Conservation (phyloP, 23 tunicate species). For the Botrylloides violaceus region DNA sequence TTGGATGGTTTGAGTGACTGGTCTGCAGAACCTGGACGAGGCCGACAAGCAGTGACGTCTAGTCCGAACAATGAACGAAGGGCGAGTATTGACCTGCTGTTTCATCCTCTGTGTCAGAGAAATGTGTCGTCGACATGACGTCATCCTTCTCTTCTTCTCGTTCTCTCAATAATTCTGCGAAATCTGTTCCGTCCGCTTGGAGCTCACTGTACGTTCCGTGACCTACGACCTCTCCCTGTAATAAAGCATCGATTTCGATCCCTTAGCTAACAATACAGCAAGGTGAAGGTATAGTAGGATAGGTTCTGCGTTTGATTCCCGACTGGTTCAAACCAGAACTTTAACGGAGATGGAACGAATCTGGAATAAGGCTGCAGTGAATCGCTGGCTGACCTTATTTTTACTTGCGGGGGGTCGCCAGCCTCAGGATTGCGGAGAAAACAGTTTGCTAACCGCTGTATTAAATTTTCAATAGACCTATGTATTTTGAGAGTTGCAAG, state of each 20-base stretch:
- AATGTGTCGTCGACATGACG: background rate
- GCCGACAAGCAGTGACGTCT: too few relatives aligned
- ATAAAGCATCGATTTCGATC: background rate
- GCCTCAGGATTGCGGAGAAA: too few relatives aligned
- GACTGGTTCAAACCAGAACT: too few relatives aligned
- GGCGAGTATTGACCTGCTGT: background rate
- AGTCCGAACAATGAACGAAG: too few relatives aligned
- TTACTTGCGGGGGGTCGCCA: too few relatives aligned
- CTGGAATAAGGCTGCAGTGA: too few relatives aligned
- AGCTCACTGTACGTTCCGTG: constrained; percentile 41
- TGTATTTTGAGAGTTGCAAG: too few relatives aligned
- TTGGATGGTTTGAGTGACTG: background rate
- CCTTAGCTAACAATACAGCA: background rate
- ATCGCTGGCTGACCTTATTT: too few relatives aligned
- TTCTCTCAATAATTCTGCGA: constrained; percentile 32
- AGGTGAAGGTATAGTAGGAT: background rate
- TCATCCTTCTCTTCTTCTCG: constrained; percentile 17
- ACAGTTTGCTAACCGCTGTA: too few relatives aligned
- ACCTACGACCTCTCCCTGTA: constrained; percentile 41
- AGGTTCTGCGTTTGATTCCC: too few relatives aligned
- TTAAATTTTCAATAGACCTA: too few relatives aligned
- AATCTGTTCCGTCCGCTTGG: constrained; percentile 70
- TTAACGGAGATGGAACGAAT: too few relatives aligned
- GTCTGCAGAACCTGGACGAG: background rate
- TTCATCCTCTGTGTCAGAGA: constrained; percentile 14